A percentile compares a stretch with the other conserved stretches of the same genome.
Evolutionary conservation across 2,113 vertebrate genomes (phyloP).

Genomic region (Nerophis ophidion): DNA sequence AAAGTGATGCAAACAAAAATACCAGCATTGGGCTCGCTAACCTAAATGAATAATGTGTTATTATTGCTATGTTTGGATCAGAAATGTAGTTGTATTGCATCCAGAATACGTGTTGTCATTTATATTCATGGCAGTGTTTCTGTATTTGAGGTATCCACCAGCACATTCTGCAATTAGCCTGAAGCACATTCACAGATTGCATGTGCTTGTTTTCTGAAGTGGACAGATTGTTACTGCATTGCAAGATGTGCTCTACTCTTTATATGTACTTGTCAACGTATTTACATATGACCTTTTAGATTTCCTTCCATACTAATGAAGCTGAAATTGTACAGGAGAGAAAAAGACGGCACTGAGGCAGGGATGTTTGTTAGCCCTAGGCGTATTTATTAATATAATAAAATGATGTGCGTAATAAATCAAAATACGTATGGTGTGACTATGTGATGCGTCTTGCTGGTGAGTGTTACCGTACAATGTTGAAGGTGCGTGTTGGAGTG

Average conservation of each 20-base stretch:
- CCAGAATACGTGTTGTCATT: slow-evolving; percentile 14
- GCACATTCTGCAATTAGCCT: slow-evolving; percentile 16
- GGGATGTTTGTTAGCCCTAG: too few species aligned
- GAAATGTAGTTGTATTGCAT: neutral
- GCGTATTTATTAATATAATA: too few species aligned
- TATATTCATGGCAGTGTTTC: slow-evolving; percentile 26
- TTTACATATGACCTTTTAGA: neutral
- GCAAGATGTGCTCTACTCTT: neutral
- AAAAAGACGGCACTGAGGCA: too few species aligned
- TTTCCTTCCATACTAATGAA: neutral
- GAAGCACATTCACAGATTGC: slow-evolving; percentile 17
- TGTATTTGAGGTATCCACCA: slow-evolving; percentile 17
- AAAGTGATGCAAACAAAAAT: slow-evolving; percentile 23
- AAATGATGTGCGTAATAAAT: too few species aligned
- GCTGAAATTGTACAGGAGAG: too few species aligned
- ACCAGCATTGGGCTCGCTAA: neutral
- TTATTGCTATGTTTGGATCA: neutral
- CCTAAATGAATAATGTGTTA: neutral
- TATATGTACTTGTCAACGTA: neutral
- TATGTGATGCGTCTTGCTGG: too few species aligned
- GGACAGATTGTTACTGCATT: neutral
- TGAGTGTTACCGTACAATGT: too few species aligned
- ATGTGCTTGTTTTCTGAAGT: slow-evolving; percentile 11
- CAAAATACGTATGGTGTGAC: too few species aligned
- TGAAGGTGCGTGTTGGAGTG: too few species aligned